Conservation (phyloP, 53 echinoderm and acorn worm genomes). For the Zoroaster sp. region DNA sequence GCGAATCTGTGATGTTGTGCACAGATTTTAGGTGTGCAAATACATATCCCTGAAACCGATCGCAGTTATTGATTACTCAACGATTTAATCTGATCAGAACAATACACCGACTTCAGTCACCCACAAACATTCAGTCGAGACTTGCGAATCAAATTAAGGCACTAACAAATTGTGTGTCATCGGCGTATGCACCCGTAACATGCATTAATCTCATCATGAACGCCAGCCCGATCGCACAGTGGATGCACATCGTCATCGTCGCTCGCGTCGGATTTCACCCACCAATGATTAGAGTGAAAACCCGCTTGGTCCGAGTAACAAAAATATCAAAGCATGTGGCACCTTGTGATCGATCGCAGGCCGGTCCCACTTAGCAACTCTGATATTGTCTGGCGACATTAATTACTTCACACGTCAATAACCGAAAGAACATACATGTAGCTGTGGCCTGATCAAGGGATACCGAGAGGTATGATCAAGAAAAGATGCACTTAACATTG, state of each 20-base stretch:
- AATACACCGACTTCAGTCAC: neutral
- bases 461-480: neutral
- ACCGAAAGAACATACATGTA: neutral
- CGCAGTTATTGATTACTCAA: neutral
- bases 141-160: neutral
- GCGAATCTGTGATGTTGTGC: no score
- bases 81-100: neutral
- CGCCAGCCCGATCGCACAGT: no score
- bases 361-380: neutral
- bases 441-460: neutral
- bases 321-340: neutral
- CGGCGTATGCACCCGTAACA: neutral
- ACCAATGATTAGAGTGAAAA: no score
- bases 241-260: neutral
- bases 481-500: neutral
- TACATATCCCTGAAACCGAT: no score
- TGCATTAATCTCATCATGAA: neutral
- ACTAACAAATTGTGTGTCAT: neutral
- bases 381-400: constrained; percentile 8
- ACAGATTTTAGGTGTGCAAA: no score
- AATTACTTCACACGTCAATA: neutral
- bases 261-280: no score
- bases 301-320: no score
- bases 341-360: neutral
- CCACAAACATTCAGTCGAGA: neutral